Conservation (phyloP, 2,797 vertebrate species). For the Phoebastria nigripes region DNA sequence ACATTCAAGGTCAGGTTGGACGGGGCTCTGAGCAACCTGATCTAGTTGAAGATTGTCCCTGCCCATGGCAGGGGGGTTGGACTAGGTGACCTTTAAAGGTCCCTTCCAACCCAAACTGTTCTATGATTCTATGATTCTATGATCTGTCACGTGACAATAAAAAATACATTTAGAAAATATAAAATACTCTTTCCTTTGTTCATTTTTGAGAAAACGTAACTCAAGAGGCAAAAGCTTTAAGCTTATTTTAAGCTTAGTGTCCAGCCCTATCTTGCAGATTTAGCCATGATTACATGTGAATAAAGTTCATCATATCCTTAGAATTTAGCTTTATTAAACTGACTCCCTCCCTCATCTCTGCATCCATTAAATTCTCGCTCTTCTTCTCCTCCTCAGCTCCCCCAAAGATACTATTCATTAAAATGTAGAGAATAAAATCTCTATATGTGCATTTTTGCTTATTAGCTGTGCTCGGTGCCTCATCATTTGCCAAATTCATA, state of each 20-base stretch:
- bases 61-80: no score
- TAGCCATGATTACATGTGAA: background rate
- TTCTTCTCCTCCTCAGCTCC: background rate
- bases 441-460: conserved; percentile 63
- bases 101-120: no score
- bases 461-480: conserved; percentile 77
- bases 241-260: background rate
- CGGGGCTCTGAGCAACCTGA: no score
- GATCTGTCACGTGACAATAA: background rate
- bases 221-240: conserved; percentile 19
- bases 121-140: no score
- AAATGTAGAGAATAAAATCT: conserved; percentile 21
- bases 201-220: background rate
- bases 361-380: conserved; percentile 22
- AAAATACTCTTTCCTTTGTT: background rate
- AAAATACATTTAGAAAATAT: background rate
- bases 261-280: conserved; percentile 34
- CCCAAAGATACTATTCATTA: conserved; percentile 45
- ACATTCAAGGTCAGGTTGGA: no score
- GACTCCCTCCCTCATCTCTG: background rate
- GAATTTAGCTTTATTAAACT: conserved; percentile 22
- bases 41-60: no score
- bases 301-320: conserved; percentile 11
- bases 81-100: no score
- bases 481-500: conserved; percentile 84